phyloP scores from a whole-genome alignment of 2,888 invertebrate genomes.

The Phrixothrix hirtus region DNA sequence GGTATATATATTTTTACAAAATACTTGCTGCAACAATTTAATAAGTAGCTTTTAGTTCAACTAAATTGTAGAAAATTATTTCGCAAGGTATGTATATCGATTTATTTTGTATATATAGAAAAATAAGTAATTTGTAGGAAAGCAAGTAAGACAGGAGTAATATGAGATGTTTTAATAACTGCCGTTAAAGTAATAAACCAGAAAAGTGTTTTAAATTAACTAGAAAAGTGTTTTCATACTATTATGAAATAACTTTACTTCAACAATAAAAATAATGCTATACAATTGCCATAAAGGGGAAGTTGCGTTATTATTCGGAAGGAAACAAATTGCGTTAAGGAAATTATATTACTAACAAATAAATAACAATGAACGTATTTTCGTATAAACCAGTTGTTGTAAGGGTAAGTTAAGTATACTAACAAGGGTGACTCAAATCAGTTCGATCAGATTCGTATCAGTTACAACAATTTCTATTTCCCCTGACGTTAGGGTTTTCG shows the following conservation, averaged over 20 bases:
- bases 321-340: slow-evolving; percentile 18
- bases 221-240: no score
- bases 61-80: no score
- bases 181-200: no score
- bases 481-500: slow-evolving; percentile 6
- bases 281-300: slow-evolving; percentile 5
- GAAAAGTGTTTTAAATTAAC: no score
- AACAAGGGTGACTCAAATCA: slow-evolving; percentile 13
- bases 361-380: slow-evolving; percentile 17
- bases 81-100: no score
- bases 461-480: slow-evolving; percentile 10
- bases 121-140: no score
- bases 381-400: slow-evolving; percentile 6
- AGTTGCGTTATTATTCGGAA: slow-evolving; percentile 12
- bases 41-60: no score
- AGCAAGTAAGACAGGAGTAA: no score
- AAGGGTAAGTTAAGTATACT: slow-evolving; percentile 13
- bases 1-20: no score
- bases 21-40: no score
- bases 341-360: slow-evolving; percentile 20
- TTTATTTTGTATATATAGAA: no score
- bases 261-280: slow-evolving; percentile 14
- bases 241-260: background rate
- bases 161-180: no score
- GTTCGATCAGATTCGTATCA: slow-evolving; percentile 15